These are phyloP conservation scores for Lagopus muta DNA, from an alignment of 2,113 vertebrate genomes.

Conservation along the genomic window DNA sequence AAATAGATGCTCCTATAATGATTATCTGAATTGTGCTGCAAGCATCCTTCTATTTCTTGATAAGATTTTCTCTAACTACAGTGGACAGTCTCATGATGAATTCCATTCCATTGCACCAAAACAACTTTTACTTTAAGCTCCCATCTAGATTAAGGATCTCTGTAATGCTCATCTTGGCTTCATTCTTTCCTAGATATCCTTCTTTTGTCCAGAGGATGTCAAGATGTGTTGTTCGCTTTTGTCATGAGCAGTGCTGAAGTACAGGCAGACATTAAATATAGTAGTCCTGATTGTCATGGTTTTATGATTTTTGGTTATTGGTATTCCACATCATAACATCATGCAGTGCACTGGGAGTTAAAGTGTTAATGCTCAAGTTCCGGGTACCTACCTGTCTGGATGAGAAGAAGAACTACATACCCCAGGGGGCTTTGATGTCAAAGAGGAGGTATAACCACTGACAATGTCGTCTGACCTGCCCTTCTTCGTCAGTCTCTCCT, in stretches of 20 bases:
- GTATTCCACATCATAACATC: no score
- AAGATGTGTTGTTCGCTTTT: background rate
- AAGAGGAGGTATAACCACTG: no score
- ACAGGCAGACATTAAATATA: background rate
- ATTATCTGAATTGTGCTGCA: background rate
- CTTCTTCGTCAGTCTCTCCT: no score
- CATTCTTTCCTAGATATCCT: background rate
- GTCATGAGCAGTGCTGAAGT: background rate
- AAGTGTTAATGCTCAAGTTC: no score
- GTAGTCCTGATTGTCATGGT: background rate
- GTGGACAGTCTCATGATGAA: background rate
- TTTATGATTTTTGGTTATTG: no score
- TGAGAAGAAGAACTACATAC: no score
- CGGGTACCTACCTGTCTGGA: no score
- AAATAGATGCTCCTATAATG: background rate
- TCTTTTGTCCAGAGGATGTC: background rate
- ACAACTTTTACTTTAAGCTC: background rate
- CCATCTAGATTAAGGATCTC: background rate
- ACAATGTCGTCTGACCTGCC: no score
- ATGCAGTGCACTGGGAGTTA: no score
- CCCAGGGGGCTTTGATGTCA: no score
- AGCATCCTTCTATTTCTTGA: background rate
- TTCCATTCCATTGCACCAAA: background rate
- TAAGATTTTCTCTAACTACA: background rate
- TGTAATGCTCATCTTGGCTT: background rate